Conservation (phyloP, 2,888 invertebrate species). For the Xylota segnis region DNA sequence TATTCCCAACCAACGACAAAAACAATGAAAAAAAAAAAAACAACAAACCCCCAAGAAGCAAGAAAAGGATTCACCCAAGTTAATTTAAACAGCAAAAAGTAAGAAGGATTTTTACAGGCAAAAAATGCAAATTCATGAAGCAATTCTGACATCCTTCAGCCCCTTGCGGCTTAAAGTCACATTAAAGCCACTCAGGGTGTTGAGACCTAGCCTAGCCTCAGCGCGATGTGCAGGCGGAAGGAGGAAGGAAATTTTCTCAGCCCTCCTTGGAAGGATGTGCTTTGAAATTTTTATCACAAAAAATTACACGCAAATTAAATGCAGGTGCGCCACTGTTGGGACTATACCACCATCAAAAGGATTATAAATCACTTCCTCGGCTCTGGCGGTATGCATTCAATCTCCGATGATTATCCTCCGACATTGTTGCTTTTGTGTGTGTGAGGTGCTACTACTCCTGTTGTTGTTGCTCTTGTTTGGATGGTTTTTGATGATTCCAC, state of each 20-base stretch:
- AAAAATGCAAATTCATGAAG: conserved; percentile 75
- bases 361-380: conserved; percentile 74
- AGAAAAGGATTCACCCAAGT: conserved; percentile 68
- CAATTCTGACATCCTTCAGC: conserved; percentile 69
- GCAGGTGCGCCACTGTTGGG: conserved; percentile 64
- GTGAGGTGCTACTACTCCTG: conserved; percentile 62
- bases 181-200: conserved; percentile 47
- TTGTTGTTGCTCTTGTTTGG: conserved; percentile 69
- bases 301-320: conserved; percentile 76
- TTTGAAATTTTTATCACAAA: conserved; percentile 49
- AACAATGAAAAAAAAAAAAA: conserved; percentile 24
- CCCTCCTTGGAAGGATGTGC: conserved; percentile 42
- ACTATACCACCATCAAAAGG: conserved; percentile 57
- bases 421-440: conserved; percentile 72
- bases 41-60: conserved; percentile 29
- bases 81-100: conserved; percentile 74
- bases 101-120: conserved; percentile 70
- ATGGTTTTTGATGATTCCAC: conserved; percentile 69
- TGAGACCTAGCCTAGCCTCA: too few relatives aligned
- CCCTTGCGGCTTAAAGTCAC: conserved; percentile 64
- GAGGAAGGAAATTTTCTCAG: conserved; percentile 9
- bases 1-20: conserved; percentile 56
- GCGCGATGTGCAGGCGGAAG: too few relatives aligned
- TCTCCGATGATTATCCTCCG: conserved; percentile 73
- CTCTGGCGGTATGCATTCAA: conserved; percentile 64